Conservation (phyloP, 2,888 invertebrate species). For the Catocala nupta region DNA sequence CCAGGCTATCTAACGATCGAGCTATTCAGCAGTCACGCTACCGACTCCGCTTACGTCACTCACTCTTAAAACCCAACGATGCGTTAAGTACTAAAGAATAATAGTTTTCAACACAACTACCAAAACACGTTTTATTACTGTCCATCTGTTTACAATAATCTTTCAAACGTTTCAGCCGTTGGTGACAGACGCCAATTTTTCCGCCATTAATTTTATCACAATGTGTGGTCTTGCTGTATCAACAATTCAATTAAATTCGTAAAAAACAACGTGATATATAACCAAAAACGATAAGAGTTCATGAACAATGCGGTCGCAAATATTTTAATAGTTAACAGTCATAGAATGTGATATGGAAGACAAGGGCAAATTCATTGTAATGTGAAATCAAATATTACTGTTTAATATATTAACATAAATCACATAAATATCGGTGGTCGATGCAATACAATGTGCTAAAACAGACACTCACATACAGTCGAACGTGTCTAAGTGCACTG, state of each 20-base stretch:
- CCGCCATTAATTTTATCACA: conserved; percentile 33
- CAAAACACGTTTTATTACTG: conserved; percentile 11
- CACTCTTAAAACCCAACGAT: neutral
- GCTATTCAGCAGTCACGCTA: no score
- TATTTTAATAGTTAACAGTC: conserved; percentile 3
- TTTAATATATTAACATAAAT: no score
- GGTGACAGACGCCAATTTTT: conserved; percentile 35
- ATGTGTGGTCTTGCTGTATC: conserved; percentile 45
- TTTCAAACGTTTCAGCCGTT: conserved; percentile 26
- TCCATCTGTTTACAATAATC: conserved; percentile 10
- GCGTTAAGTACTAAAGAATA: neutral
- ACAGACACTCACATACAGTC: no score
- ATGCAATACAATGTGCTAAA: no score
- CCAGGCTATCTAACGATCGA: no score
- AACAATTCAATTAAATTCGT: conserved; percentile 39
- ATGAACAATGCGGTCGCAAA: conserved; percentile 1
- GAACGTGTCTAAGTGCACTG: no score
- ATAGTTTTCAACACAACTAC: conserved; percentile 1
- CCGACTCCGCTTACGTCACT: no score
- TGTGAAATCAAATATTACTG: conserved; percentile 39
- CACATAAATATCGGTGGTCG: no score
- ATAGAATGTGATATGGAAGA: conserved; percentile 21
- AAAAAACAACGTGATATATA: conserved; percentile 25
- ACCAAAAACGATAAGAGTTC: conserved; percentile 22
- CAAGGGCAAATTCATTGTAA: conserved; percentile 34